Evolutionary conservation across 1,140 invertebrate genomes (phyloP).

Genomic region (Centruroides sculpturatus): DNA sequence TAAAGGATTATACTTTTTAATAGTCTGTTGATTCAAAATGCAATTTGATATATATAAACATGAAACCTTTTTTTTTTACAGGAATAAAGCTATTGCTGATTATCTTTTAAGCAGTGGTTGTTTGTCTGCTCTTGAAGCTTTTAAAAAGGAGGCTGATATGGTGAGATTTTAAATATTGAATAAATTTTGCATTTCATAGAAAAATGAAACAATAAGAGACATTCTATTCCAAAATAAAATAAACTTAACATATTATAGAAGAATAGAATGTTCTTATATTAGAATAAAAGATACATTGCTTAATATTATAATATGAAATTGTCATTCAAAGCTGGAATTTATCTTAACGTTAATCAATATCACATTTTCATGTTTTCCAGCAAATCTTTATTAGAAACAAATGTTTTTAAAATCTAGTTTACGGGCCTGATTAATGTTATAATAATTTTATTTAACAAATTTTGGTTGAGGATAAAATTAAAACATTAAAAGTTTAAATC

Average conservation of each 20-base stretch:
- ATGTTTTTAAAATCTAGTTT: no score
- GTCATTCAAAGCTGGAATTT: background rate
- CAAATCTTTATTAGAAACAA: no score
- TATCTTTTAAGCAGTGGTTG: slow-evolving; percentile 94
- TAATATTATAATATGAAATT: background rate
- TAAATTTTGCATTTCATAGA: background rate
- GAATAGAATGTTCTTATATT: background rate
- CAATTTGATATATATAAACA: no score
- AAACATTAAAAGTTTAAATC: no score
- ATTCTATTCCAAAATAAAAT: background rate
- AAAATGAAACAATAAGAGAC: background rate
- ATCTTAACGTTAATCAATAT: no score
- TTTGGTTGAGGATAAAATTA: no score
- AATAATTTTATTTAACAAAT: no score
- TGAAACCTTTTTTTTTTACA: slow-evolving; percentile 31
- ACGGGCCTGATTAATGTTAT: no score
- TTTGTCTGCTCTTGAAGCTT: slow-evolving; percentile 81
- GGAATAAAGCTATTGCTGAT: slow-evolving; percentile 99
- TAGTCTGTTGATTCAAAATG: no score
- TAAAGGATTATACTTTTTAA: no score
- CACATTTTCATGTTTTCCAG: no score
- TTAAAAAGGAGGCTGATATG: slow-evolving; percentile 95
- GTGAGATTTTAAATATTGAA: slow-evolving; percentile 22
- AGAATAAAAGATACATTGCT: background rate
- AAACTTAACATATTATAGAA: background rate